phyloP scores from a whole-genome alignment of 2,113 vertebrate species.

The Mungos mungo region DNA sequence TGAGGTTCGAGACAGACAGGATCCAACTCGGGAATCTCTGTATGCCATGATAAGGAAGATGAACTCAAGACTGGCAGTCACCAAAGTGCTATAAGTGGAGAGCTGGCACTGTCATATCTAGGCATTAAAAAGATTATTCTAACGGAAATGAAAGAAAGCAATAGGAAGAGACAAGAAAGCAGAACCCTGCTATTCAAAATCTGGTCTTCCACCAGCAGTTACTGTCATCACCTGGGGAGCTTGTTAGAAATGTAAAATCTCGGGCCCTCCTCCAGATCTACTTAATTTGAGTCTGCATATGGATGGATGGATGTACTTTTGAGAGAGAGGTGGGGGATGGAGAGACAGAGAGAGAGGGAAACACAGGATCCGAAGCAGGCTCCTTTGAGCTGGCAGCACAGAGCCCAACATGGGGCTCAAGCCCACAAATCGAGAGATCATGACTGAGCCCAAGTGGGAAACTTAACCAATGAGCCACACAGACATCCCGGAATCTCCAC shows the following conservation, averaged over 20 bases:
- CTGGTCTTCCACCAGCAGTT: neutral
- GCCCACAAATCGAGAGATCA: too few species aligned
- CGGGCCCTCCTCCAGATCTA: neutral
- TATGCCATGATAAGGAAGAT: neutral
- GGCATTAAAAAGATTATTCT: neutral
- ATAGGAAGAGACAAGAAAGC: neutral
- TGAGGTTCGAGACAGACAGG: neutral
- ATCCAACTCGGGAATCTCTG: neutral
- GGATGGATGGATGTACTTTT: neutral
- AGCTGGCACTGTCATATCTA: neutral
- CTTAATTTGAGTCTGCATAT: neutral
- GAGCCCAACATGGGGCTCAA: too few species aligned
- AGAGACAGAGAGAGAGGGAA: too few species aligned
- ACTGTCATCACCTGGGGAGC: neutral
- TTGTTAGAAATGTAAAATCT: neutral
- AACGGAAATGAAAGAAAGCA: neutral
- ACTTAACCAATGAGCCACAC: too few species aligned
- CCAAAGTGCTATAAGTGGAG: neutral
- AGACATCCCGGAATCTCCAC: too few species aligned
- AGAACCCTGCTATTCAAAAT: neutral
- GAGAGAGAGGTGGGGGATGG: too few species aligned
- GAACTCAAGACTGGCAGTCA: neutral
- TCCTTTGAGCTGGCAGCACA: too few species aligned
- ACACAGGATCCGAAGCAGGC: too few species aligned
- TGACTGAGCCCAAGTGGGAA: too few species aligned